Conservation (phyloP, 2,888 invertebrate species). For the Cremastinae sp. region DNA sequence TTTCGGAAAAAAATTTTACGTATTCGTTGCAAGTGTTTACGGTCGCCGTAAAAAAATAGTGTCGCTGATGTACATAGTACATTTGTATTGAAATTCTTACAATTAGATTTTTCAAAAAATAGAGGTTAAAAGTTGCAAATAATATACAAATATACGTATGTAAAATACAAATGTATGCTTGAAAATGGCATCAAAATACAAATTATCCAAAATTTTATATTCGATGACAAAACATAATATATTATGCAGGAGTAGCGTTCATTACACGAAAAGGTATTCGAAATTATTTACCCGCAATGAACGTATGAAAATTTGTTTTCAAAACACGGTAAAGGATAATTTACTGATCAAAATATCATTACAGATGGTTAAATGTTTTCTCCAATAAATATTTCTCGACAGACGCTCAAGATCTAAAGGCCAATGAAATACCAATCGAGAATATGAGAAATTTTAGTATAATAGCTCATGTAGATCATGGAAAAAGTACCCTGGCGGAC, state of each 20-base stretch:
- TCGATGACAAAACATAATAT: too few species aligned
- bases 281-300: neutral
- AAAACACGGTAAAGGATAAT: neutral
- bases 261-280: neutral
- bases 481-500: constrained; percentile 98
- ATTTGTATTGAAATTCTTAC: too few species aligned
- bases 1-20: too few species aligned
- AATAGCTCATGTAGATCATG: constrained; percentile 99
- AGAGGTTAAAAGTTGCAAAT: too few species aligned
- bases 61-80: too few species aligned
- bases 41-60: too few species aligned
- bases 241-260: neutral
- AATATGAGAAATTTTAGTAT: constrained; percentile 96
- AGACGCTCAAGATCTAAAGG: constrained; percentile 62
- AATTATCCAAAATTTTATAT: too few species aligned
- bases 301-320: neutral
- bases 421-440: constrained; percentile 79
- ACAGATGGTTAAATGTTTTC: constrained; percentile 37
- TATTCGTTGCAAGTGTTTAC: too few species aligned
- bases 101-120: too few species aligned
- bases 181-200: too few species aligned
- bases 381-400: constrained; percentile 46
- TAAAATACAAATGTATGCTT: too few species aligned
- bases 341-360: constrained; percentile 12
- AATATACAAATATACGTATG: too few species aligned